Conservation (phyloP, 1,140 invertebrate species). For the Drosophila obscura region DNA sequence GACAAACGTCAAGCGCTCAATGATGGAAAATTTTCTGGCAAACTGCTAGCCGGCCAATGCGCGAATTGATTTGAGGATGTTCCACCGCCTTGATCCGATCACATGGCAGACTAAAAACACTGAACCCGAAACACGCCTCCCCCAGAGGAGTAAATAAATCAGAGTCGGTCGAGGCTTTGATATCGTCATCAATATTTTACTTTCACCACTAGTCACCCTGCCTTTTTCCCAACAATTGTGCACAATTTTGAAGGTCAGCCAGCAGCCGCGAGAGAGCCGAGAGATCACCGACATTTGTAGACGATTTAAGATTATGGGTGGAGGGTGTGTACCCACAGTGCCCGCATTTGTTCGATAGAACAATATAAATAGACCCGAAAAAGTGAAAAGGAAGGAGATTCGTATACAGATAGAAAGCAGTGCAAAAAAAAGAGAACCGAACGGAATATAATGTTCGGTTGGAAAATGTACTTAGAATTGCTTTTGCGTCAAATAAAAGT, state of each 20-base stretch:
- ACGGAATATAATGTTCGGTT: neutral
- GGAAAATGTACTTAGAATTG: slow-evolving; percentile 30
- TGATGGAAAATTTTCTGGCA: slow-evolving; percentile 39
- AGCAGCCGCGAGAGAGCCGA: slow-evolving; percentile 19
- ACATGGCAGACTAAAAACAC: slow-evolving; percentile 7
- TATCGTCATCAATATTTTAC: slow-evolving; percentile 27
- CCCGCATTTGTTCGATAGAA: slow-evolving; percentile 42
- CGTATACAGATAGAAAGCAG: slow-evolving; percentile 8
- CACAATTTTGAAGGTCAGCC: slow-evolving; percentile 69
- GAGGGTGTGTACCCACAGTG: slow-evolving; percentile 54
- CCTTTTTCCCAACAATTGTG: slow-evolving; percentile 1
- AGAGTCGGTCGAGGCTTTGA: slow-evolving; percentile 32
- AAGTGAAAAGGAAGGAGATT: slow-evolving; percentile 27
- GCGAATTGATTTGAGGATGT: slow-evolving; percentile 35
- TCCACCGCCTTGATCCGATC: slow-evolving; percentile 20
- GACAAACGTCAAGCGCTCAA: slow-evolving; percentile 25
- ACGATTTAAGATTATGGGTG: slow-evolving; percentile 15
- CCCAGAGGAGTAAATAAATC: slow-evolving; percentile 19
- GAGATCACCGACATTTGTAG: neutral
- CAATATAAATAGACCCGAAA: slow-evolving; percentile 55
- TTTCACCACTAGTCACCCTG: slow-evolving; percentile 43
- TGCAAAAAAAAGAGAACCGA: slow-evolving; percentile 13
- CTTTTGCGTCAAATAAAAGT: slow-evolving; percentile 52
- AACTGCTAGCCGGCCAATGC: slow-evolving; percentile 11
- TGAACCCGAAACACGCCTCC: neutral